These are phyloP conservation scores for Schrankia costaestrigalis DNA, from an alignment of 2,888 invertebrate genomes.

Conservation along the genomic window DNA sequence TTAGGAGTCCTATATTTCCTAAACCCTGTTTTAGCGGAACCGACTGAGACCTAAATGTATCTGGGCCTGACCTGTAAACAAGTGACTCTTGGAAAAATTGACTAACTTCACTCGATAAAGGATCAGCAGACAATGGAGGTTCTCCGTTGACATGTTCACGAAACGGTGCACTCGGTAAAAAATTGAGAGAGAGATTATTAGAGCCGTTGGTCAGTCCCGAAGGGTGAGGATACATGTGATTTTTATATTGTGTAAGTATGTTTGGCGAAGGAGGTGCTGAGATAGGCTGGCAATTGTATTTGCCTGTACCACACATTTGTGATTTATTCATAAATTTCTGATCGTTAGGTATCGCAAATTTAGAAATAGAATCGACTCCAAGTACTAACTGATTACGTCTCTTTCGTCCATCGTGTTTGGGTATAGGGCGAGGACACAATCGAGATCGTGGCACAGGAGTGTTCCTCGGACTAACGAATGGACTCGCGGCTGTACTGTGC, in stretches of 20 bases:
- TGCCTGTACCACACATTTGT: conserved; percentile 49
- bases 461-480: conserved; percentile 90
- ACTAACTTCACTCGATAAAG: conserved; percentile 81
- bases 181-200: conserved; percentile 67
- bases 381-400: conserved; percentile 59
- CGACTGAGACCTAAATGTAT: conserved; percentile 86
- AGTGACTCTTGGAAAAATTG: conserved; percentile 81
- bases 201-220: conserved; percentile 59
- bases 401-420: conserved; percentile 64
- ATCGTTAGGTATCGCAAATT: conserved; percentile 71
- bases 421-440: conserved; percentile 77
- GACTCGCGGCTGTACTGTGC: conserved; percentile 86
- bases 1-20: conserved; percentile 58
- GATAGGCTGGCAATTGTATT: conserved; percentile 75
- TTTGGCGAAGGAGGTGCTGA: conserved; percentile 87
- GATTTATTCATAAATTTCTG: conserved; percentile 64
- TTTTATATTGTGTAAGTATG: conserved; percentile 72
- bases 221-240: conserved; percentile 71
- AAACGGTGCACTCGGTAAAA: conserved; percentile 63
- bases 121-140: conserved; percentile 71
- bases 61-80: conserved; percentile 63
- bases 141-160: conserved; percentile 72
- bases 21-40: conserved; percentile 86
- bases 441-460: conserved; percentile 86
- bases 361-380: conserved; percentile 57